Conservation (phyloP, 2,797 vertebrate genomes). For the Cottoperca gobio region DNA sequence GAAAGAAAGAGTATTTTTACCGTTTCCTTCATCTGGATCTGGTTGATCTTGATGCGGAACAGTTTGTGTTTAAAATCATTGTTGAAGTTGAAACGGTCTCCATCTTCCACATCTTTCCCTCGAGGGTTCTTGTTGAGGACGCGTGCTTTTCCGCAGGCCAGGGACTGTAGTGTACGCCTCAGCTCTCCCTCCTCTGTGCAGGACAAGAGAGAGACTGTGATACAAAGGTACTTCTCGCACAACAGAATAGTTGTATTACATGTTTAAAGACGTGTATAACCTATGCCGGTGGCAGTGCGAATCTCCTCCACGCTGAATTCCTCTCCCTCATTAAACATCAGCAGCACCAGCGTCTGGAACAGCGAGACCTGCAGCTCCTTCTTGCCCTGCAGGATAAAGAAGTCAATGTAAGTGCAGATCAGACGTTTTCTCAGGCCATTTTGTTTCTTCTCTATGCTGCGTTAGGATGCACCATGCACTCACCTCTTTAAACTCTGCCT, state of each 20-base stretch:
- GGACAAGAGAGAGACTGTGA: conserved; percentile 17
- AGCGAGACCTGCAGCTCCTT: conserved; percentile 99
- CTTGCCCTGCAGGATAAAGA: conserved; percentile 88
- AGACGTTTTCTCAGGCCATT: background rate
- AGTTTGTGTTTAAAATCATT: conserved; percentile 98
- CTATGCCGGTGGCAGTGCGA: conserved; percentile 96
- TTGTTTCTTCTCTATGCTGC: background rate
- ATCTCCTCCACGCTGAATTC: conserved; percentile 99
- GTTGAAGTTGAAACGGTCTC: conserved; percentile 98
- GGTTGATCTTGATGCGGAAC: conserved; percentile 99
- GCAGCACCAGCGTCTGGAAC: conserved; percentile 98
- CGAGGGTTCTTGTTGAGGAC: conserved; percentile 96
- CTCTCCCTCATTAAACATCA: conserved; percentile 99
- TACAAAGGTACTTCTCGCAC: background rate
- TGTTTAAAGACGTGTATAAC: conserved; percentile 71
- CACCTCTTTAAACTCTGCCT: conserved; percentile 99
- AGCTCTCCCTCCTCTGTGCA: conserved; percentile 94
- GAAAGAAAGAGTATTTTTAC: conserved; percentile 76
- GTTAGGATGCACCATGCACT: background rate
- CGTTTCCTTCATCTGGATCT: conserved; percentile 99
- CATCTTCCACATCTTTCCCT: conserved; percentile 98
- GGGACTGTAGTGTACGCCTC: conserved; percentile 93
- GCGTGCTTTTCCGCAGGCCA: conserved; percentile 98
- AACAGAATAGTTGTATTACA: background rate
- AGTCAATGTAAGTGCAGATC: background rate